These are phyloP conservation scores for Sparidentex hasta DNA, from an alignment of 2,797 vertebrate species.

Conservation along the genomic window DNA sequence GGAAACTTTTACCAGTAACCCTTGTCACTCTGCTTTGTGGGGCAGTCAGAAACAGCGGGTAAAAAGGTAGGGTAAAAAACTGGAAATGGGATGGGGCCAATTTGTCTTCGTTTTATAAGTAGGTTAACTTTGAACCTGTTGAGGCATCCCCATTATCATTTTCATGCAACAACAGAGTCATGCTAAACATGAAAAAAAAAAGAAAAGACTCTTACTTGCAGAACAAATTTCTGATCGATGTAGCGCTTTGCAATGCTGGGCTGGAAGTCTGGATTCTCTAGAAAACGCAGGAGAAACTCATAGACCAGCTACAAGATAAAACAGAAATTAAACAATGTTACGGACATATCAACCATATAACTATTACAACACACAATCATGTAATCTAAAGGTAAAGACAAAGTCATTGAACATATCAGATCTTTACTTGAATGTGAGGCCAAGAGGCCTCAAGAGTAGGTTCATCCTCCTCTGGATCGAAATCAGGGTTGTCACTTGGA, in stretches of 20 bases:
- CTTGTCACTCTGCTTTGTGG: too few relatives aligned
- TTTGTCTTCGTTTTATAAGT: not conserved
- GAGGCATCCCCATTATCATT: not conserved
- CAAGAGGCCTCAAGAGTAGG: conserved; percentile 97
- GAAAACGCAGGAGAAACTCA: conserved; percentile 97
- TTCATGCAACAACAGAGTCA: not conserved
- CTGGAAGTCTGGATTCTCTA: conserved; percentile 98
- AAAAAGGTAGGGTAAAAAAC: too few relatives aligned
- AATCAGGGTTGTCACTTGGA: conserved; percentile 97
- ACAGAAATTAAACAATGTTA: not conserved
- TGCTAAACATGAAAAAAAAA: not conserved
- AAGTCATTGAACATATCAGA: not conserved
- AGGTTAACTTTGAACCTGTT: not conserved
- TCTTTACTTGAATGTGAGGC: conserved; percentile 95
- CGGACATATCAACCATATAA: not conserved
- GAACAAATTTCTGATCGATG: conserved; percentile 98
- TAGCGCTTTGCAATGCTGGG: conserved; percentile 95
- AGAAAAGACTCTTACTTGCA: conserved; percentile 90
- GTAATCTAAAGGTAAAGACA: not conserved
- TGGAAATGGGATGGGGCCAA: too few relatives aligned
- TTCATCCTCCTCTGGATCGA: conserved; percentile 99
- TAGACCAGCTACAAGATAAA: conserved; percentile 92
- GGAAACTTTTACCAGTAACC: too few relatives aligned
- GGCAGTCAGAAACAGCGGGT: too few relatives aligned
- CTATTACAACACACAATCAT: not conserved